phyloP scores from a whole-genome alignment of 2,888 invertebrate species.

The Cylindroiulus punctatus region DNA sequence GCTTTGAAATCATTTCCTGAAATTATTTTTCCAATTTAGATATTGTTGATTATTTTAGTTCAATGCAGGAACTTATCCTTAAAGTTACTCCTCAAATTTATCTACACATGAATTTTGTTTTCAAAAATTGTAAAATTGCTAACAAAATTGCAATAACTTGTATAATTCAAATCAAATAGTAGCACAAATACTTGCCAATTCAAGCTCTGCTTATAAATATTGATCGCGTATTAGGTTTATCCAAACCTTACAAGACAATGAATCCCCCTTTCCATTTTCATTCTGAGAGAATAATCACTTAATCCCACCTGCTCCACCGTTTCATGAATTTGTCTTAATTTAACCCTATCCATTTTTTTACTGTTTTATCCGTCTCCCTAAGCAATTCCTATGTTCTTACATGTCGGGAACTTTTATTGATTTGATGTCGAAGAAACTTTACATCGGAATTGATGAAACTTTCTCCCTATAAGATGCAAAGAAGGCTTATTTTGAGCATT shows the following conservation, averaged over 20 bases:
- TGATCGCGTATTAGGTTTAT: too few relatives aligned
- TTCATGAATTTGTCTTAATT: not conserved
- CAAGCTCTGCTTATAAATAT: too few relatives aligned
- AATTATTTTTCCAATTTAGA: too few relatives aligned
- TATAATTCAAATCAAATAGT: too few relatives aligned
- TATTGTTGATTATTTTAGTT: too few relatives aligned
- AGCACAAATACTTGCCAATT: too few relatives aligned
- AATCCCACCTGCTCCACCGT: slow-evolving; percentile 6
- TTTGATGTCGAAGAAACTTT: not conserved
- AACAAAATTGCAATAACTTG: too few relatives aligned
- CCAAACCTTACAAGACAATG: not conserved
- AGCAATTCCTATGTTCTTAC: not conserved
- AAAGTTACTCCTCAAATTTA: too few relatives aligned
- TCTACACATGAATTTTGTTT: too few relatives aligned
- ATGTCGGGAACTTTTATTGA: not conserved
- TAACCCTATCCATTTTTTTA: not conserved
- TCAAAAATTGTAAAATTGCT: too few relatives aligned
- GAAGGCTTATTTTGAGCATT: not conserved
- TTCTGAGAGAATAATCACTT: not conserved
- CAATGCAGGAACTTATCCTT: too few relatives aligned
- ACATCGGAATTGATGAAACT: not conserved
- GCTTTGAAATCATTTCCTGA: too few relatives aligned
- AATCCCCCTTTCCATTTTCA: not conserved
- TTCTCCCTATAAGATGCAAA: not conserved
- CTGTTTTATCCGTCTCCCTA: not conserved